Conservation (phyloP, 2,888 invertebrate genomes). For the Troglohyphantes excavatus region DNA sequence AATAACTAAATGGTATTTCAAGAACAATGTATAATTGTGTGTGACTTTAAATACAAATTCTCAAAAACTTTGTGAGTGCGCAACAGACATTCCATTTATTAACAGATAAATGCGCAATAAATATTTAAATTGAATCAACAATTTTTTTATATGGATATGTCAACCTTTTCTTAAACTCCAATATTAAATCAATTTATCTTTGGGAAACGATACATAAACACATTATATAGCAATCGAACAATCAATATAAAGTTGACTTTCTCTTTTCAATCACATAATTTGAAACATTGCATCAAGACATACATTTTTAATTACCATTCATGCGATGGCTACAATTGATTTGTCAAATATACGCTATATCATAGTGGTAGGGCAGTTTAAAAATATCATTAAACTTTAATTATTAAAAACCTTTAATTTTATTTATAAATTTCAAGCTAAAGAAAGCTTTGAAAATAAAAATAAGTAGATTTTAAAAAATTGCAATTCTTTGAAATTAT, state of each 20-base stretch:
- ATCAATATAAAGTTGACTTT: conserved; percentile 29
- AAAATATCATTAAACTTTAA: neutral
- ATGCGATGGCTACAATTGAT: neutral
- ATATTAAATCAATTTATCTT: conserved; percentile 45
- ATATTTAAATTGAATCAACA: conserved; percentile 59
- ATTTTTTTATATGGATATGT: conserved; percentile 55
- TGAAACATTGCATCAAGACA: conserved; percentile 11
- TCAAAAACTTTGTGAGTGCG: conserved; percentile 32
- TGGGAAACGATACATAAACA: conserved; percentile 37
- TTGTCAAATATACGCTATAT: neutral
- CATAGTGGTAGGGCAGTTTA: neutral
- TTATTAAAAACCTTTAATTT: no score
- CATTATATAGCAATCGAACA: conserved; percentile 29
- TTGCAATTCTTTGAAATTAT: no score
- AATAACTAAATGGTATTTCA: no score
- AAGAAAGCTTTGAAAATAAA: no score
- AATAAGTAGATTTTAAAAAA: no score
- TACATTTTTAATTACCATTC: neutral
- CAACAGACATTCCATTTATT: conserved; percentile 64
- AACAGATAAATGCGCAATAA: conserved; percentile 56
- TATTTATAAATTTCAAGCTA: no score
- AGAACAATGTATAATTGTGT: neutral
- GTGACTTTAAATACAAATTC: neutral
- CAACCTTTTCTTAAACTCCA: conserved; percentile 54
- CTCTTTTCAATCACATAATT: conserved; percentile 34